Evolutionary conservation across 1,140 invertebrate species (phyloP).

Genomic region (Cryptotermes secundus): DNA sequence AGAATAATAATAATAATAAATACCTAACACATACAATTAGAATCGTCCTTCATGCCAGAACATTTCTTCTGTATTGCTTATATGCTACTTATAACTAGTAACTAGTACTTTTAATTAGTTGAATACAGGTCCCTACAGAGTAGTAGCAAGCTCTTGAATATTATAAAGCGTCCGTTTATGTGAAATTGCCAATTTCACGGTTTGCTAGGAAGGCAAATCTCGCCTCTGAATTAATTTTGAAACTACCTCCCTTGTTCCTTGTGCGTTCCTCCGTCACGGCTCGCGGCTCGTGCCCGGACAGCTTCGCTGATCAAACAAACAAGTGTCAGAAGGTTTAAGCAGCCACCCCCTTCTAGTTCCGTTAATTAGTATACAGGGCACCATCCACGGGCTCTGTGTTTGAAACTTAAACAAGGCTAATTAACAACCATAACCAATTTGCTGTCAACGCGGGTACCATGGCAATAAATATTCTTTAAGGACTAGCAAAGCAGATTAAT

Average conservation of each 20-base stretch:
- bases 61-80: no score
- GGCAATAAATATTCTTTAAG: neutral
- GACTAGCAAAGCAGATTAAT: neutral
- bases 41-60: no score
- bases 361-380: constrained; percentile 13
- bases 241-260: neutral
- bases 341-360: neutral
- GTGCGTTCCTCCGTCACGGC: no score
- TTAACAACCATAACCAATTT: constrained; percentile 16
- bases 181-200: no score
- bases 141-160: no score
- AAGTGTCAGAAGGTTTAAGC: constrained; percentile 12
- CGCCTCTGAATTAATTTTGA: neutral
- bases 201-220: neutral
- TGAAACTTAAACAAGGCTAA: constrained; percentile 17
- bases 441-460: constrained; percentile 13
- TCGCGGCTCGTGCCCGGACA: neutral
- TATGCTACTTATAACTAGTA: no score
- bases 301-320: neutral
- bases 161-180: no score
- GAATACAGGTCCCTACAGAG: no score
- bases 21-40: no score
- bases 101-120: no score
- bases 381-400: neutral
- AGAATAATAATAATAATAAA: no score